Conservation (phyloP, 2,113 vertebrate genomes). For the Cheirogaleus medius region DNA sequence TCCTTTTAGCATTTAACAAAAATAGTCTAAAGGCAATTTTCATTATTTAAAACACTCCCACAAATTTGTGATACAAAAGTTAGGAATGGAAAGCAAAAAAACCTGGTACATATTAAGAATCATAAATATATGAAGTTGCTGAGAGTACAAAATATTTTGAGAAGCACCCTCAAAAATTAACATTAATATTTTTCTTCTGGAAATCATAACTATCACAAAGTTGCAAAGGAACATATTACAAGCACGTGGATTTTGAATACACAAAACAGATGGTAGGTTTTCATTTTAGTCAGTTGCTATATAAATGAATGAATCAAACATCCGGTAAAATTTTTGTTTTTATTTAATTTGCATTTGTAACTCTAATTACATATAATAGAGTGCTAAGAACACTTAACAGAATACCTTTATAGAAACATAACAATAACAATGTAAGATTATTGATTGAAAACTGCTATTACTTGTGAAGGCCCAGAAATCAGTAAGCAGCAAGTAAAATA, state of each 20-base stretch:
- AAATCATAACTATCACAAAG: background rate
- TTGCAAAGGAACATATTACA: background rate
- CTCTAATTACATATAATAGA: conserved; percentile 52
- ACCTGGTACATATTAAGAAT: background rate
- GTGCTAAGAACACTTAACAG: conserved; percentile 29
- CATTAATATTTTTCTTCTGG: background rate
- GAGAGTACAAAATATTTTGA: background rate
- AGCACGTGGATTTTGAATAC: background rate
- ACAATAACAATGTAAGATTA: conserved; percentile 9
- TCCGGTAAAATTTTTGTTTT: conserved; percentile 45
- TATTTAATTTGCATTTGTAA: conserved; percentile 12
- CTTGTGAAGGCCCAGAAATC: conserved; percentile 32
- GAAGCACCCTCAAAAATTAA: background rate
- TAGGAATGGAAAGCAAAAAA: conserved; percentile 33
- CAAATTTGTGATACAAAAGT: conserved; percentile 41
- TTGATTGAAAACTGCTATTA: background rate
- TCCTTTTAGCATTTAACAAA: conserved; percentile 58
- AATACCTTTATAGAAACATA: conserved; percentile 36
- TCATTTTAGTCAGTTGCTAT: conserved; percentile 42
- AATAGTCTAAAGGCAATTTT: conserved; percentile 59
- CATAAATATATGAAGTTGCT: background rate
- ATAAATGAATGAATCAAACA: conserved; percentile 37
- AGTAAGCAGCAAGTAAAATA: conserved; percentile 25
- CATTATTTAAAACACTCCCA: conserved; percentile 36
- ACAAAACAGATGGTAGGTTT: conserved; percentile 33